Evolutionary conservation across 2,797 vertebrate genomes (phyloP), one percentile per base, ranked within the genome.

Genomic region (Melopsittacus undulatus): DNA sequence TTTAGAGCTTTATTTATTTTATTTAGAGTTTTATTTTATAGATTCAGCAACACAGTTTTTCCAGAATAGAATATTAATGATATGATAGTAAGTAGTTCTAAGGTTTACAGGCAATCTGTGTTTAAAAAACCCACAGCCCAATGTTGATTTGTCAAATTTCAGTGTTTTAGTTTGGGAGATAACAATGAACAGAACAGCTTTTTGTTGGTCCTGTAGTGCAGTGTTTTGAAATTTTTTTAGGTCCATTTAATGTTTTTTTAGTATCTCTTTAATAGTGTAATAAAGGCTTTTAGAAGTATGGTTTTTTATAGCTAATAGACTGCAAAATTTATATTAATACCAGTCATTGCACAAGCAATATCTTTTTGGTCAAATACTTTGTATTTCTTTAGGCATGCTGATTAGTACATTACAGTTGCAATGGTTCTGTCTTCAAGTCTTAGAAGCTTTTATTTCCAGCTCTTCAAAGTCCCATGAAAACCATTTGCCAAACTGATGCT

Each of bases 391-490:
- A 82, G 49, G 52, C 0, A 0, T 34, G 36, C 61, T 91, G 51
- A 48, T 84, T 21, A 48, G 24, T 26, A 26, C 16, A 32, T 52
- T 91, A 32, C 30, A 30, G 13, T 66, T 90, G 49, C 42, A 92
- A 13, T 61, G 52, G 13, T 16, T 93, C 75, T 92, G 32, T 87
- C n/a, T 90, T 90, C 23, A 63, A 89, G 61, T 83, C 13, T 13
- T 52, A 52, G 56, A 51, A 87, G 26, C 19, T 90, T 90, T 89
- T 85, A 68, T 80, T 96, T 80, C 64, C 78, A 91, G 49, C 70
- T 80, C 22, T 89, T 90, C 23, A n/a, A 73, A 79, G 10, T 79
- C 36, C 13, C 14, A 11, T 62, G 73, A 63, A 78, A 86, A 75
- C 61, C 16, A 51, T 62, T 92, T 84, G 59, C 54, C 64, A 63